These are phyloP conservation scores for Branchinecta sandiegonensis DNA, from an alignment of 2,888 invertebrate genomes.

Conservation along the genomic window DNA sequence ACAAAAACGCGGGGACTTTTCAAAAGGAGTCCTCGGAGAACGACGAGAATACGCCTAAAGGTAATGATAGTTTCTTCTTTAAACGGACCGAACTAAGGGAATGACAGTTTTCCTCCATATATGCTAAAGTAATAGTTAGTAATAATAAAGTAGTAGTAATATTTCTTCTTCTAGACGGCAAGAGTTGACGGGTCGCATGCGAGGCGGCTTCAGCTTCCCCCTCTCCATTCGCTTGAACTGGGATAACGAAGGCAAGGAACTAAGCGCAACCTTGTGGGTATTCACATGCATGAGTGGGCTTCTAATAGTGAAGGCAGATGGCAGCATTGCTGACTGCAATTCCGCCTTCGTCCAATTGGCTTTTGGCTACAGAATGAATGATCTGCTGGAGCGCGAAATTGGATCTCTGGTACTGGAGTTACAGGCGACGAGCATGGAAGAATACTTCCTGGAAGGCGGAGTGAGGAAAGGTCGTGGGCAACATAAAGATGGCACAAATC, in stretches of 20 bases:
- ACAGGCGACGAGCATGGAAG: neutral
- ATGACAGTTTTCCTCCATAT: no score
- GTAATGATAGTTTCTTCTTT: no score
- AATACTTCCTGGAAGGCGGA: neutral
- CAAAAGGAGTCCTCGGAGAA: no score
- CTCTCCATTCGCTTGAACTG: conserved; percentile 38
- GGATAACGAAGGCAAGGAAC: neutral
- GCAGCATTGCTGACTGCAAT: conserved; percentile 49
- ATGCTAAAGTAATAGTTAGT: conserved; percentile 30
- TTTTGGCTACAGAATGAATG: conserved; percentile 46
- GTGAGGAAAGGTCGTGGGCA: neutral
- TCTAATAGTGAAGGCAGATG: conserved; percentile 46
- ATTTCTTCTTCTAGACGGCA: conserved; percentile 37
- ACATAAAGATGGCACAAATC: neutral
- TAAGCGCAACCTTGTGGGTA: conserved; percentile 28
- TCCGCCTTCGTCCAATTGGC: conserved; percentile 50
- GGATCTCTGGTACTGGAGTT: neutral
- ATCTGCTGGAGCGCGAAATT: conserved; percentile 39
- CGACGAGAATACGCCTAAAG: no score
- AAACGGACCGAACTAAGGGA: no score
- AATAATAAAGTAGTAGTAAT: neutral
- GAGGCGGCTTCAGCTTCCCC: conserved; percentile 48
- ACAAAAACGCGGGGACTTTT: no score
- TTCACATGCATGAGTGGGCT: conserved; percentile 48
- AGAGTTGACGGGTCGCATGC: conserved; percentile 48